A percentile compares a stretch with the other conserved stretches of the same genome.
phyloP scores from a whole-genome alignment of 2,797 vertebrate genomes.

The Cheirogaleus major region DNA sequence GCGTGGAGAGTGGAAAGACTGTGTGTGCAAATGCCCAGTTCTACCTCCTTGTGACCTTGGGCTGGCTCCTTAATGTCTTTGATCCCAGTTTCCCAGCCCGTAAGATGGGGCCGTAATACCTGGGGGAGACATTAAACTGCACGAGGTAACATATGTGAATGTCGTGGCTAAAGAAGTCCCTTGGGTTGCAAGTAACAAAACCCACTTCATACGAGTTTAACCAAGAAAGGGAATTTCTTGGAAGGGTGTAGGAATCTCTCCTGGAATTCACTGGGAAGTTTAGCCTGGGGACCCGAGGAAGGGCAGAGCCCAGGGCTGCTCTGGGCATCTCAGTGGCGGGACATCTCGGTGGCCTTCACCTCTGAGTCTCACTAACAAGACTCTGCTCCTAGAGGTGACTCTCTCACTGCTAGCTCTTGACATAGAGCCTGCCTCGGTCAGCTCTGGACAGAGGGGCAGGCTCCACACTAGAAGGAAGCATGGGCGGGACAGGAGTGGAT shows the following conservation, averaged over 20 bases:
- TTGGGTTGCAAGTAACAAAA: not conserved
- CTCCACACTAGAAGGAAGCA: not conserved
- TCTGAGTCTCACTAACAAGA: not conserved
- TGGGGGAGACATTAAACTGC: not conserved
- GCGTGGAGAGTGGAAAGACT: not conserved
- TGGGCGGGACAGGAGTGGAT: fast-evolving
- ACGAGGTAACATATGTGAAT: not conserved
- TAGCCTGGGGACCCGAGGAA: not conserved
- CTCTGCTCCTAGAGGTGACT: too few species aligned
- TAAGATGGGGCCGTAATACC: not conserved
- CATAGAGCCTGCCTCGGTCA: not conserved
- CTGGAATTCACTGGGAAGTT: not conserved
- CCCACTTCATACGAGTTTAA: not conserved
- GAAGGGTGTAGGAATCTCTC: not conserved
- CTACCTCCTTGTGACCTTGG: too few species aligned
- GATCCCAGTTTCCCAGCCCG: not conserved
- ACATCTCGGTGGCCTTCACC: not conserved
- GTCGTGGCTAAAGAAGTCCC: not conserved
- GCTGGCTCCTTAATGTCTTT: fast-evolving
- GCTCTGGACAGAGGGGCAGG: not conserved
- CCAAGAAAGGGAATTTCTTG: not conserved
- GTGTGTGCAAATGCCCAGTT: not conserved
- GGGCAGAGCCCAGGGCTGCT: not conserved
- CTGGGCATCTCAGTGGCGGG: not conserved
- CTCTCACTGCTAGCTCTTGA: not conserved